Base-by-base conservation (phyloP, 1,140 invertebrate species). In the Musca domestica region DNA sequence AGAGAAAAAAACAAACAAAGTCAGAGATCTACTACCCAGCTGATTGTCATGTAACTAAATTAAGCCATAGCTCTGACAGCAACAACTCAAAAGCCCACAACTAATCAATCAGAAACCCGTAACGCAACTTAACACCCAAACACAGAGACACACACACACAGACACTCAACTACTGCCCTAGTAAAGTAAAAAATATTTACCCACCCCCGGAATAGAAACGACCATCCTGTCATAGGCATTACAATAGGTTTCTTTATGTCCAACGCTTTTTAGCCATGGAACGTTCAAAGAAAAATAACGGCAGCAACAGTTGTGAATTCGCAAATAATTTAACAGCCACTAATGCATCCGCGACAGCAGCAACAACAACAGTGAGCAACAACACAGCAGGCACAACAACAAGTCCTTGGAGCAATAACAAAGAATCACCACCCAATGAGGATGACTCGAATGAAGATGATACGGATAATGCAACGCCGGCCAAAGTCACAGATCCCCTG, bases 401-500 rank as follows among this genome's bases (percentile, higher is more conserved):
- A 46, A 69, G 74, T n/a, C 74, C 76, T 6, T 80, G 77, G 77
- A 70, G 70, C 51, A 77, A 80, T 65, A 74, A 78, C 70, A 79
- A 80, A 66, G 77, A 80, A 67, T 77, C 76, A 48, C 73, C 77
- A 5, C 74, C 68, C 56, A 67, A 61, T n/a, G 56, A 61, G 20
- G 56, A 61, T 47, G 78, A 80, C 66, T 70, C 69, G 12, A 67
- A 67, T 41, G 77, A 80, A 48, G 77, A 80, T 58, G 78, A 80
- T 22, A 75, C 71, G 52, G 77, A 80, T 56, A 74, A 51, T 67
- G 72, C 73, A 25, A 76, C 77, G 63, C 78, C 77, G 5, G 77
- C 78, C 49, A 80, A 80, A 51, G 77, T 76, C 25, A 80, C 78
- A 23, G 78, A 80, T 78, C 78, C 78, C 2, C 64, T 80, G 48